A percentile compares a stretch with the other conserved stretches of the same genome.
phyloP scores from a whole-genome alignment of 2,888 invertebrate species.

The Melitaea athalia region DNA sequence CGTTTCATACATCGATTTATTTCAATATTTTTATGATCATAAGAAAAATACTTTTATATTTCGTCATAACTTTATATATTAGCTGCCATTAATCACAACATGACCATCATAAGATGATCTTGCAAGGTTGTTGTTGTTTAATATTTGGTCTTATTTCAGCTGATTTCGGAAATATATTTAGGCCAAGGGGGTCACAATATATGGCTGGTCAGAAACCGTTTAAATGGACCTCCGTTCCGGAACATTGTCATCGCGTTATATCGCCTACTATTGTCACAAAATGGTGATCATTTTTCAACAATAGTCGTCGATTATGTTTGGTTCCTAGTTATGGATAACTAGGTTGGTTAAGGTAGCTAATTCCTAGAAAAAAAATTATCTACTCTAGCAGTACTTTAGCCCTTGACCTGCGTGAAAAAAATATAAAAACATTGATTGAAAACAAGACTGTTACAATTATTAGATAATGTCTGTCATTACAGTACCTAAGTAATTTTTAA shows the following conservation, averaged over 20 bases:
- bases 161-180: neutral
- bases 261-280: constrained; percentile 17
- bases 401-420: neutral
- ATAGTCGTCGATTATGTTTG: neutral
- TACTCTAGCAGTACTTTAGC: no score
- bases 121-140: neutral
- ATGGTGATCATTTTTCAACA: constrained; percentile 15
- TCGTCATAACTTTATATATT: constrained; percentile 10
- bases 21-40: neutral
- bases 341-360: neutral
- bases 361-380: no score
- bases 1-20: neutral
- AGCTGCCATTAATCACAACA: constrained; percentile 1
- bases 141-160: neutral
- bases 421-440: no score
- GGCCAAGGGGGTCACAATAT: neutral
- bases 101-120: neutral
- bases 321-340: neutral
- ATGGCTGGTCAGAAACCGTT: neutral
- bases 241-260: constrained; percentile 15
- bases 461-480: no score
- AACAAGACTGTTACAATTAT: no score
- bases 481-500: no score
- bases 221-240: constrained; percentile 1
- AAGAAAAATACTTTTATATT: constrained; percentile 8